Evolutionary conservation across 2,113 vertebrate genomes (phyloP), one percentile per base, ranked within the genome.

Genomic region (Parus major): DNA sequence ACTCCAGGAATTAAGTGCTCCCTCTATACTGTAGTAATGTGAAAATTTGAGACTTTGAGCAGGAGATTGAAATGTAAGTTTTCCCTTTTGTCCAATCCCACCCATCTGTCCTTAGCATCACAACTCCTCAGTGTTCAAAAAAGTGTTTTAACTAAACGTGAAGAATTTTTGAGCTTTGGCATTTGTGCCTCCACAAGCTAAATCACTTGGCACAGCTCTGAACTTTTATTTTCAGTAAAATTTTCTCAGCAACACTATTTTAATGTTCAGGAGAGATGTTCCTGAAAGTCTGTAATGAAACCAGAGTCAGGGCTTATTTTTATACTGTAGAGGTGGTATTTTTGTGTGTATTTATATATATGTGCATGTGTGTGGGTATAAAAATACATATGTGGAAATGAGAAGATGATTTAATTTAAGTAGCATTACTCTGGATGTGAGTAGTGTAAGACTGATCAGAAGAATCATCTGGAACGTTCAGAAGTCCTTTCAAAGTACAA

Each of bases 151-250:
- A 91, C 63, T 80, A 53, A 59, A 86, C 46, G 21, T 73, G 60
- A 55, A 60, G 52, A 71, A 16, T 78, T 83, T 93, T 78, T 86
- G 79, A 86, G 68, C 82, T 78, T 76, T 60, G 53, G 47, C 78
- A 28, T 86, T 90, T 90, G 36, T 95, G 88, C 49, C n/a, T 92
- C 56, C 1, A 2, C 29, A 61, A 90, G 33, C 42, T 86, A 53
- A 83, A 90, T 86, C 46, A 5, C 69, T 92, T 86, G 68, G 76
- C 36, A 65, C 27, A 71, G 49, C 82, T 83, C 69, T 46, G 18
- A 79, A 88, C 71, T 88, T 92, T 27, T 78, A 86, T 93, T 97
- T 92, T 96, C 79, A 86, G 72, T 84, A 68, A 44, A 95, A 86
- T 36, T 88, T 92, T 57, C 53, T 75, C 41, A 90, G 82, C 57